Conservation (phyloP, 2,888 invertebrate genomes). For the Meteorus cinctellus region DNA sequence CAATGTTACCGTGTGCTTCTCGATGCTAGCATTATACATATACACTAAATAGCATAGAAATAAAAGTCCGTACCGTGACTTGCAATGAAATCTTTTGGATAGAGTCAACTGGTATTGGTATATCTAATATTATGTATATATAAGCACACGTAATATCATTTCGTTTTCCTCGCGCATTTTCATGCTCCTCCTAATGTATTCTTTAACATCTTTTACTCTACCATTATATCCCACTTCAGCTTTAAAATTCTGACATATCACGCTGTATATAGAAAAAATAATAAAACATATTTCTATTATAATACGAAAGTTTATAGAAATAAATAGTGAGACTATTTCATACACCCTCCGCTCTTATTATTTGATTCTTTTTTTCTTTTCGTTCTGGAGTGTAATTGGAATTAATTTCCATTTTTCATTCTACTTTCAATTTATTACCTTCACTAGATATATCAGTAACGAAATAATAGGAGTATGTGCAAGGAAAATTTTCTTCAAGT, state of each 20-base stretch:
- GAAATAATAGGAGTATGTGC: too few relatives aligned
- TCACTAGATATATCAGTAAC: too few relatives aligned
- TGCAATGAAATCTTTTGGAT: conserved; percentile 45
- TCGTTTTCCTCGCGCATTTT: conserved; percentile 19
- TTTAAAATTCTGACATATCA: neutral
- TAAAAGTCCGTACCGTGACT: conserved; percentile 47
- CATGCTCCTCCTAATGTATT: conserved; percentile 9
- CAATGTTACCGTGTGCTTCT: conserved; percentile 38
- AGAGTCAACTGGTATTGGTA: conserved; percentile 22
- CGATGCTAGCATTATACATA: conserved; percentile 27
- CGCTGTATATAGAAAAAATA: neutral
- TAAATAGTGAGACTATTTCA: conserved; percentile 41
- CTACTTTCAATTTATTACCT: neutral
- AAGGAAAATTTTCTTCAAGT: too few relatives aligned
- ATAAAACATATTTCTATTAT: neutral
- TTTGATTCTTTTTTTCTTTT: neutral
- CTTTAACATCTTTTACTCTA: conserved; percentile 7
- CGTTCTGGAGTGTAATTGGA: too few relatives aligned
- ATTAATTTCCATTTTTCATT: neutral
- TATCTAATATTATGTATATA: conserved; percentile 17
- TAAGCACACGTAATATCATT: conserved; percentile 38
- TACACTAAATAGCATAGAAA: conserved; percentile 48
- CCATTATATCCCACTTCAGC: neutral
- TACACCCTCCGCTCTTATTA: conserved; percentile 25
- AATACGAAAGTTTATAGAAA: conserved; percentile 43